These are phyloP conservation scores for Strix aluco DNA, from an alignment of 2,113 vertebrate genomes.

Conservation along the genomic window DNA sequence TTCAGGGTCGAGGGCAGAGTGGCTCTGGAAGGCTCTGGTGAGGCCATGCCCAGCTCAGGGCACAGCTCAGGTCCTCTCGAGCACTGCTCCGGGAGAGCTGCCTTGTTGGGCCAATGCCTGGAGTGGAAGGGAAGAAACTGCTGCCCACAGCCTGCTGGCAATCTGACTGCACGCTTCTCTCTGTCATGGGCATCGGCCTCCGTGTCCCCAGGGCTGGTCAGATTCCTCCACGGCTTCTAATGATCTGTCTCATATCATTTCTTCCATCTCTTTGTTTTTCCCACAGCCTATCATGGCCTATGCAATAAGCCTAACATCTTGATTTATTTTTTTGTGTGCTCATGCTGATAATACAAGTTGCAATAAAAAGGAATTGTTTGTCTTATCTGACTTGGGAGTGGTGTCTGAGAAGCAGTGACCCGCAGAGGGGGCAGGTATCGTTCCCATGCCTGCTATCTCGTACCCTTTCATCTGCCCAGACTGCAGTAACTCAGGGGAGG, in stretches of 20 bases:
- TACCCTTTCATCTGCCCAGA: background rate
- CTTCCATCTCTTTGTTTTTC: conserved; percentile 1
- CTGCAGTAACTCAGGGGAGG: background rate
- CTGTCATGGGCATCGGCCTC: background rate
- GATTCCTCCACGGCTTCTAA: background rate
- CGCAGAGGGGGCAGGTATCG: rapidly evolving
- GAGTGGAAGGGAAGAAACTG: background rate
- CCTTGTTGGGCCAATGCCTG: background rate
- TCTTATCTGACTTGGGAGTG: conserved; percentile 45
- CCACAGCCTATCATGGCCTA: background rate
- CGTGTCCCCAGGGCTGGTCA: background rate
- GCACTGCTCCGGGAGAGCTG: background rate
- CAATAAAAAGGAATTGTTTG: conserved; percentile 58
- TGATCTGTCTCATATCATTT: background rate
- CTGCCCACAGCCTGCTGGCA: background rate
- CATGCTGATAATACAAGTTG: background rate
- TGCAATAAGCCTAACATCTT: background rate
- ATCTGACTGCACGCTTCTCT: background rate
- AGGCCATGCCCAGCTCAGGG: background rate
- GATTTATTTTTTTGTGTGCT: background rate
- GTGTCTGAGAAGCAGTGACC: conserved; percentile 16
- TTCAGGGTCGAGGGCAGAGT: background rate
- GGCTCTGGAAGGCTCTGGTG: background rate
- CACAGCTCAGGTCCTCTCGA: background rate
- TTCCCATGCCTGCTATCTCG: background rate